Evolutionary conservation across 2,797 vertebrate species (phyloP).

Genomic region (Spinibarbus caldwelli): DNA sequence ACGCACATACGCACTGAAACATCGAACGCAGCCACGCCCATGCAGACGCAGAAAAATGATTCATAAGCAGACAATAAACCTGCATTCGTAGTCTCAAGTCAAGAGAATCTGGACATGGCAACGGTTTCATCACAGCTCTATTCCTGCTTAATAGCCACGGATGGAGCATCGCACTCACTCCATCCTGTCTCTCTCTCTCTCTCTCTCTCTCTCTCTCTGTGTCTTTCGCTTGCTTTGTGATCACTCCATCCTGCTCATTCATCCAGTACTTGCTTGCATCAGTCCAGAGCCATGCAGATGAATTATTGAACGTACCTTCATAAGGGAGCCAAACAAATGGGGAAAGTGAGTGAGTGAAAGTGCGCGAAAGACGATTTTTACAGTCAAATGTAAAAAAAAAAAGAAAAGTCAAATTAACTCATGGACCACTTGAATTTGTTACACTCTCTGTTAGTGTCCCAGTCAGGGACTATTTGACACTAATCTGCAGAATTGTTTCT

Average conservation of each 20-base stretch:
- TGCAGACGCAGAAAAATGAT: conserved; percentile 9
- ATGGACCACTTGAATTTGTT: neutral
- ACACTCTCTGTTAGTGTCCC: neutral
- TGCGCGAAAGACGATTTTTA: too few relatives aligned
- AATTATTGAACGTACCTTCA: conserved; percentile 60
- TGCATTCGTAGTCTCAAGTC: conserved; percentile 14
- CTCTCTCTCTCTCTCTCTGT: conserved; percentile 1
- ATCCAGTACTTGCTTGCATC: conserved; percentile 43
- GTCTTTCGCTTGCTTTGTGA: conserved; percentile 24
- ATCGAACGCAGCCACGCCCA: conserved; percentile 17
- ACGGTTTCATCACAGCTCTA: conserved; percentile 6
- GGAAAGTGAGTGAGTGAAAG: conserved; percentile 17
- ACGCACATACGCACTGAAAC: conserved; percentile 32
- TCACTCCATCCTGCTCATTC: conserved; percentile 48
- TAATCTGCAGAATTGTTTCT: conserved; percentile 15
- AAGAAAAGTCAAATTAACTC: neutral
- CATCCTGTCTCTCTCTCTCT: neutral
- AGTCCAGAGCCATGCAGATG: conserved; percentile 49
- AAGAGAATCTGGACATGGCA: conserved; percentile 14
- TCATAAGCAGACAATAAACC: conserved; percentile 4
- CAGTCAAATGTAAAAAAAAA: neutral
- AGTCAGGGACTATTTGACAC: neutral
- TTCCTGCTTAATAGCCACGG: conserved; percentile 12
- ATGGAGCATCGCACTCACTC: neutral
- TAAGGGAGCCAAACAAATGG: conserved; percentile 51